Base-by-base conservation (phyloP, 2,888 invertebrate genomes). In the Coenonympha arcania region DNA sequence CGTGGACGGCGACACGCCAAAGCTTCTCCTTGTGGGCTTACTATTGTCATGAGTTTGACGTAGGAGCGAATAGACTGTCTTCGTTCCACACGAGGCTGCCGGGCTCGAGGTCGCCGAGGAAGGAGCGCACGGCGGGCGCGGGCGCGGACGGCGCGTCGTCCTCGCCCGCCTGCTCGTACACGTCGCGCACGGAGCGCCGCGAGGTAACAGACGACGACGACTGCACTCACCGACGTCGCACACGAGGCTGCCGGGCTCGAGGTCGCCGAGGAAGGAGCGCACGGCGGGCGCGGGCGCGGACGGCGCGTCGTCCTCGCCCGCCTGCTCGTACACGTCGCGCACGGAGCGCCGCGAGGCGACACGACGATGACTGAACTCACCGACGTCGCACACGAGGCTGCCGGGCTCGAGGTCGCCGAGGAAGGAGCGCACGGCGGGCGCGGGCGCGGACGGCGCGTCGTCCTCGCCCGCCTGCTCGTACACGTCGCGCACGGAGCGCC, bases 181-280 rank as follows among this genome's bases (percentile, higher is more conserved):
- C 97, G 83, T 98, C 94, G 84, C 97, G 95, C 59, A 97, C 95
- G 83, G 96, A 95, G 59, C n/a, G n/a, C n/a, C n/a, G 95, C 94
- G n/a, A n/a, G n/a, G 79, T n/a, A n/a, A n/a, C n/a, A n/a, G n/a
- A n/a, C n/a, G n/a, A n/a, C n/a, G n/a, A n/a, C n/a, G n/a, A n/a
- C n/a, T 9, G 16, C 34, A n/a, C 41, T 88, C 67, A 95, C 95
- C 98, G 62, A 97, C 93, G 84, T 98, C 98, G 75, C 96, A 97
- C 50, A 98, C 95, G 53, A 98, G 89, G 56, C 96, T 94, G 54
- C 96, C 97, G 2, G 96, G 93, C 69, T 96, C 95, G 45, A 98
- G 89, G 62, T 93, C 93, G 48, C 92, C 88, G 60, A 96, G 89
- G 84, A 98, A 97, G 71, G 92, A 66, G 93, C 93, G 68, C 90